Evolutionary conservation across 2,888 invertebrate genomes (phyloP), one percentile per base, ranked within the genome.

Genomic region (Caenorhabditis plicata): DNA sequence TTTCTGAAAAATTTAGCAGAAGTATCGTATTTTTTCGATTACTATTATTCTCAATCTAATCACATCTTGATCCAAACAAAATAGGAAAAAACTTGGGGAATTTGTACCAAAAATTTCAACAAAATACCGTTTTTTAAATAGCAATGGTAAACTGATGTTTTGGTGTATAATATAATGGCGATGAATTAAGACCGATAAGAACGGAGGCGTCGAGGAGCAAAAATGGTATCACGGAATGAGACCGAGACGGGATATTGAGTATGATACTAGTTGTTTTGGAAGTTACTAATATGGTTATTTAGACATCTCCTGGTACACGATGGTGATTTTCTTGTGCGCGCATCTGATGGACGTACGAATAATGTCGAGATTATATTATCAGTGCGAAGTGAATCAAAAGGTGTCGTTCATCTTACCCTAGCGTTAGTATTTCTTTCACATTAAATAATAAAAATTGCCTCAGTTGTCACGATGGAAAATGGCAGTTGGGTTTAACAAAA

Each of bases 321-420:
- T 9, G 74, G 74, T 23, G 71, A 69, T 38, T 74, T 64, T 43
- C 42, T 71, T 13, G 68, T 74, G 15, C 64, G 74, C 0, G 62
- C 70, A 17, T 64, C 67, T 2, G 65, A 64, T 40, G 42, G 51
- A 25, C 47, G 54, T 17, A 56, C 33, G 11, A 58, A 47, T 7
- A 42, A 49, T 19, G 58, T 42, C 23, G 65, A 56, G 31, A 47
- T 58, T 17, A 42, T 68, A n/a, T 25, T 68, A 13, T 55, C 57
- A 8, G 31, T 62, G 8, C 40, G 39, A 35, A 53, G 36, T n/a
- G 17, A 13, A 33, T 13, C 15, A n/a, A 32, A 41, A 22, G 26
- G 25, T 9, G 26, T 13, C n/a, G n/a, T 27, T 1, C 54, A 62
- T 39, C 26, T 56, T 4, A 57, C 53, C 0, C 46, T 63, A 11